Evolutionary conservation across 2,797 vertebrate genomes (phyloP).

Genomic region (Danio kyathit): DNA sequence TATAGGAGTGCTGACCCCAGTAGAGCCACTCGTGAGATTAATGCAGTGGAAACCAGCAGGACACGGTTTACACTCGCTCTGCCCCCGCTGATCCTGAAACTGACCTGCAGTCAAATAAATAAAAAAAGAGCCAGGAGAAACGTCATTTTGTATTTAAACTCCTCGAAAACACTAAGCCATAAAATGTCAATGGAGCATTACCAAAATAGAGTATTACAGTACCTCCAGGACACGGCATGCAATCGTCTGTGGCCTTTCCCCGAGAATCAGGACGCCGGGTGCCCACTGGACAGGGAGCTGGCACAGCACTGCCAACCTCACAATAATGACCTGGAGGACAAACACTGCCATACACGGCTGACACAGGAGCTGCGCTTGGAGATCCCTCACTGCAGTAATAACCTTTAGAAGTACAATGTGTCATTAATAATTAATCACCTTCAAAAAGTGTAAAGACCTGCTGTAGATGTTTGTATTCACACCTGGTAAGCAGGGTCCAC

Average conservation of each 20-base stretch:
- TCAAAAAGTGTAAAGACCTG: neutral
- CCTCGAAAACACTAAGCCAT: slow-evolving; percentile 6
- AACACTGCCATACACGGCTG: slow-evolving; percentile 72
- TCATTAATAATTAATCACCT: slow-evolving; percentile 2
- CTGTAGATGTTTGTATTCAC: slow-evolving; percentile 27
- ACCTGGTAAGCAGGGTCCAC: slow-evolving; percentile 81
- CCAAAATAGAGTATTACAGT: slow-evolving; percentile 43
- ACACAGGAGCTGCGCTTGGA: slow-evolving; percentile 70
- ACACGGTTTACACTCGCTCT: slow-evolving; percentile 78
- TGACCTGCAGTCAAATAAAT: slow-evolving; percentile 70
- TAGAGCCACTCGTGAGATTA: slow-evolving; percentile 60
- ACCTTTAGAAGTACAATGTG: slow-evolving; percentile 67
- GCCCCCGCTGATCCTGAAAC: slow-evolving; percentile 81
- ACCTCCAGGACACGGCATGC: slow-evolving; percentile 83
- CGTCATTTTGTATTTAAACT: slow-evolving; percentile 8
- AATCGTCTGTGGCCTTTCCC: slow-evolving; percentile 76
- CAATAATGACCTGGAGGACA: slow-evolving; percentile 87
- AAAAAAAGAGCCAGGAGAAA: slow-evolving; percentile 18
- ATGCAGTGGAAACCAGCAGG: slow-evolving; percentile 80
- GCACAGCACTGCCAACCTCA: slow-evolving; percentile 76
- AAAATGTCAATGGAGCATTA: neutral
- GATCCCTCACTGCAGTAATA: slow-evolving; percentile 82
- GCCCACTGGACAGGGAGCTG: slow-evolving; percentile 81
- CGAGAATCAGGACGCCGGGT: slow-evolving; percentile 76
- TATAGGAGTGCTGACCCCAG: slow-evolving; percentile 68